Conservation (phyloP, 2,113 vertebrate species). For the Cricetomys ansorgei region DNA sequence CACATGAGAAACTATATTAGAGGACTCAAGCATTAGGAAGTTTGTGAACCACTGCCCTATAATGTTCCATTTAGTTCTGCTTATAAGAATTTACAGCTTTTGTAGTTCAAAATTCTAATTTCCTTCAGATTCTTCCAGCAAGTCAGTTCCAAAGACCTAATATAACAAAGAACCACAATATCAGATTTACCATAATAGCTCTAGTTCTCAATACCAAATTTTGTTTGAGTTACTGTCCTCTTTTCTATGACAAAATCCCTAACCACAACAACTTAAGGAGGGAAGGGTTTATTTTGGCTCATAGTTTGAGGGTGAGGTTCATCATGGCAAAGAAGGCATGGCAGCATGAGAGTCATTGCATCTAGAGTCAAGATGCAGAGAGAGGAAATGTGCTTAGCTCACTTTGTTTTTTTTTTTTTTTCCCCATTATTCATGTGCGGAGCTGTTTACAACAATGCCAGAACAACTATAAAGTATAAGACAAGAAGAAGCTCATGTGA, state of each 20-base stretch:
- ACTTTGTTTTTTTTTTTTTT: background rate
- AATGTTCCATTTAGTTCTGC: background rate
- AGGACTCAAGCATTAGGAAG: too few species aligned
- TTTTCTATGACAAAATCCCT: background rate
- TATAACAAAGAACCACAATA: background rate
- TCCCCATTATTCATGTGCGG: background rate
- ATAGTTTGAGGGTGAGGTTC: background rate
- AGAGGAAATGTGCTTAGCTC: background rate
- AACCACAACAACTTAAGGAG: background rate
- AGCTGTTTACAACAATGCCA: background rate
- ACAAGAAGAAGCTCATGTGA: background rate
- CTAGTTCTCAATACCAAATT: background rate
- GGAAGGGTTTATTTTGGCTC: background rate
- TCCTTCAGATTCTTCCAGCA: background rate
- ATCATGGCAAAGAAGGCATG: background rate
- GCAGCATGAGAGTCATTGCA: background rate
- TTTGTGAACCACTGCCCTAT: too few species aligned
- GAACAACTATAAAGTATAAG: background rate
- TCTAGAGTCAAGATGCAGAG: background rate
- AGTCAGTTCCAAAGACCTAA: background rate
- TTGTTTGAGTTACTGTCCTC: background rate
- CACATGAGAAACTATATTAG: too few species aligned
- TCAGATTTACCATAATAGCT: background rate
- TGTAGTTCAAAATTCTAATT: background rate
- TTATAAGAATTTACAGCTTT: background rate